These are phyloP conservation scores for Dermatemys mawii DNA, from an alignment of 2,113 vertebrate species.

Conservation along the genomic window DNA sequence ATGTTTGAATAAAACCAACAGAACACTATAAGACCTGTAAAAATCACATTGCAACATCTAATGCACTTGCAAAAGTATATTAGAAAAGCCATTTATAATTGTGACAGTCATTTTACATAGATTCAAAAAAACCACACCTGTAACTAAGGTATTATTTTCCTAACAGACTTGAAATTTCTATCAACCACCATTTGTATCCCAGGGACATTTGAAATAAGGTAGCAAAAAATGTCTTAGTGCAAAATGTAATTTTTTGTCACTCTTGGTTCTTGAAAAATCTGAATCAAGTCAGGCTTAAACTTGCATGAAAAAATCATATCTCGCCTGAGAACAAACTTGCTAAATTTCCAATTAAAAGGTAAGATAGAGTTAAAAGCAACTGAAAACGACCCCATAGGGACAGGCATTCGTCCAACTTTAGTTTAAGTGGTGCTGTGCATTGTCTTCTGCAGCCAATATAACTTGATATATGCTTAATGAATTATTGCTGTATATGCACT, in stretches of 20 bases:
- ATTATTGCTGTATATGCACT: background rate
- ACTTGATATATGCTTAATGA: background rate
- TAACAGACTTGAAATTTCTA: background rate
- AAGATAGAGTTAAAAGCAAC: background rate
- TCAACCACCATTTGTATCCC: background rate
- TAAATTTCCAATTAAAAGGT: slow-evolving; percentile 23
- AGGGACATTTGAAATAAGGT: background rate
- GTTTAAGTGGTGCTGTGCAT: background rate
- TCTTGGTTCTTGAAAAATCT: background rate
- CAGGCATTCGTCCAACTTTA: slow-evolving; percentile 25
- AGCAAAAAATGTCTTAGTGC: background rate
- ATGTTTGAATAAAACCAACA: background rate
- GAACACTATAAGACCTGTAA: too few relatives aligned
- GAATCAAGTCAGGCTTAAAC: background rate
- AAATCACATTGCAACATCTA: background rate
- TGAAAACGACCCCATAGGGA: slow-evolving; percentile 15
- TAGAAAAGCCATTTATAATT: background rate
- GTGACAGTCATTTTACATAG: background rate
- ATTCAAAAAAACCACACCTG: background rate
- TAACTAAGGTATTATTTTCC: background rate
- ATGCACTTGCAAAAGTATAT: background rate
- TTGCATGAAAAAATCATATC: background rate
- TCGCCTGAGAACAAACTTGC: background rate
- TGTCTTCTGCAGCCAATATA: background rate
- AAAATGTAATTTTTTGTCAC: background rate